Conservation (phyloP, 2,797 vertebrate genomes). For the Sebastes cheni region DNA sequence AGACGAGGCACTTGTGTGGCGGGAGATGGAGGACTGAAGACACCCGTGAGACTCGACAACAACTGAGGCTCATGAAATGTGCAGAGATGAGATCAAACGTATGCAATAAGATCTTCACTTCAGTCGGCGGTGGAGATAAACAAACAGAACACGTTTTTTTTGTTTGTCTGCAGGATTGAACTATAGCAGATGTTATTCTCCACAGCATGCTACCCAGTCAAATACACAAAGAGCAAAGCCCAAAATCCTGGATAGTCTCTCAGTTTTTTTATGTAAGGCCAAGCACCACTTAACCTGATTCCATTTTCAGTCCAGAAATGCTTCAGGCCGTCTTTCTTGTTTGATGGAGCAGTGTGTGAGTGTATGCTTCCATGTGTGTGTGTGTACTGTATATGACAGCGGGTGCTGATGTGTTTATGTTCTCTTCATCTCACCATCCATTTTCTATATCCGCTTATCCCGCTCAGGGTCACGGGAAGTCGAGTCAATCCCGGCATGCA, state of each 20-base stretch:
- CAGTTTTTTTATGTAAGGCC: slow-evolving; percentile 1
- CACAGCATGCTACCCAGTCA: neutral
- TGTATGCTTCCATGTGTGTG: neutral
- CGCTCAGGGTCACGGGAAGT: slow-evolving; percentile 47
- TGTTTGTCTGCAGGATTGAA: neutral
- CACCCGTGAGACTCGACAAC: neutral
- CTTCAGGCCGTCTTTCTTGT: slow-evolving; percentile 1
- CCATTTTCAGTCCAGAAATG: slow-evolving; percentile 14
- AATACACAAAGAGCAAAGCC: neutral
- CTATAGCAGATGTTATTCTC: neutral
- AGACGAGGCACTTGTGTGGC: neutral
- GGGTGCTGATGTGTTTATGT: slow-evolving; percentile 11
- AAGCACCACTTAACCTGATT: slow-evolving; percentile 41
- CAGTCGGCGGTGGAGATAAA: neutral
- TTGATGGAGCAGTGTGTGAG: neutral
- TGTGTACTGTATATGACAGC: neutral
- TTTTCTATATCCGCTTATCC: slow-evolving; percentile 45
- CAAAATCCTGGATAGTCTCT: slow-evolving; percentile 4
- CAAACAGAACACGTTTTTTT: neutral
- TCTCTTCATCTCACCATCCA: slow-evolving; percentile 18
- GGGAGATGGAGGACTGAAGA: slow-evolving; percentile 4
- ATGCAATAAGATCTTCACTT: neutral
- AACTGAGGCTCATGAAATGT: neutral
- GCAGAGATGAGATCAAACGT: slow-evolving; percentile 5
- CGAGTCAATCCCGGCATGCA: slow-evolving; percentile 47